A percentile compares a stretch with the other conserved stretches of the same genome.
Conservation (phyloP, 2,113 vertebrate species). For the Todiramphus chloris region DNA sequence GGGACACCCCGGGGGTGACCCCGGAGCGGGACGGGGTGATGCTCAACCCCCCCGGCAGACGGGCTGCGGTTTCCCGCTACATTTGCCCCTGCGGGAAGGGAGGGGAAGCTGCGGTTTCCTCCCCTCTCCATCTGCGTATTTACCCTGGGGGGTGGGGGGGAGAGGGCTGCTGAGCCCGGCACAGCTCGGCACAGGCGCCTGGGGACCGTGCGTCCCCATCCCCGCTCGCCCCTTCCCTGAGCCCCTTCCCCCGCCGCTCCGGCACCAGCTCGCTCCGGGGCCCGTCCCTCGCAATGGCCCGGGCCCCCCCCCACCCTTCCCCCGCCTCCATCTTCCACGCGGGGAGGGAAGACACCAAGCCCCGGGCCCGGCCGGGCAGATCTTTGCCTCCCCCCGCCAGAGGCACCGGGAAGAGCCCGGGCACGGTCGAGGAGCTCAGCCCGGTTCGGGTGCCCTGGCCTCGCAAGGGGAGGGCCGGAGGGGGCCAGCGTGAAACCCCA, state of each 20-base stretch:
- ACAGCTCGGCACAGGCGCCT: neutral
- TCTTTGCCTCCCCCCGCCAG: neutral
- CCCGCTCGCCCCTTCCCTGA: neutral
- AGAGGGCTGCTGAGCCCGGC: neutral
- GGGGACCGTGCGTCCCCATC: no score
- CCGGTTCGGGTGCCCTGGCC: neutral
- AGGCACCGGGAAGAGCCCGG: neutral
- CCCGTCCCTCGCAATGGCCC: neutral
- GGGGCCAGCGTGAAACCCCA: neutral
- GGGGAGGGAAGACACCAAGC: neutral
- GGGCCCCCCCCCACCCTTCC: neutral
- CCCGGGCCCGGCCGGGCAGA: neutral
- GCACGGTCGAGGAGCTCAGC: no score
- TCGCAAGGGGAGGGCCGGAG: neutral
- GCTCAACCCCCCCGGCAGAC: neutral
- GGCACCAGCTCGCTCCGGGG: rapidly evolving
- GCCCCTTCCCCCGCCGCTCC: rapidly evolving
- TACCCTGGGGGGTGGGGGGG: neutral
- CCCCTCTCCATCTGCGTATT: neutral
- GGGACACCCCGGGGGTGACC: neutral
- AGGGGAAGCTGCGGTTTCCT: neutral
- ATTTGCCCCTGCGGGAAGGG: neutral
- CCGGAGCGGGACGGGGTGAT: neutral
- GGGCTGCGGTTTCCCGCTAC: neutral
- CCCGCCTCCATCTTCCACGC: neutral